Evolutionary conservation across 2,888 invertebrate genomes (phyloP).

Genomic region (Habroteleia sp.): DNA sequence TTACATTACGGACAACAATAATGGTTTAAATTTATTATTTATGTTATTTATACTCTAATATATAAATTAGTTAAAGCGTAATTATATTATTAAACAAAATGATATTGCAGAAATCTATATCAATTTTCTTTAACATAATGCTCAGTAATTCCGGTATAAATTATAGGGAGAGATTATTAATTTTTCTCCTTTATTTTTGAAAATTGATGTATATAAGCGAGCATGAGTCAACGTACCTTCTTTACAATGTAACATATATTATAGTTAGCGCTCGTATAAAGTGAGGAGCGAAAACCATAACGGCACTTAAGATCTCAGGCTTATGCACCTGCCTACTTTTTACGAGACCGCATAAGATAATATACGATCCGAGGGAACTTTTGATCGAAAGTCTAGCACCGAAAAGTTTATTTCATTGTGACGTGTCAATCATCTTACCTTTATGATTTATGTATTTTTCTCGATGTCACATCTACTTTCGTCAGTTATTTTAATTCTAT

Average conservation of each 20-base stretch:
- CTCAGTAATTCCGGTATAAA: too few relatives aligned
- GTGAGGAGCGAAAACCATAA: conserved; percentile 29
- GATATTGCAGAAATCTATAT: too few relatives aligned
- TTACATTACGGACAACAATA: too few relatives aligned
- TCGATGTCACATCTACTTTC: conserved; percentile 14
- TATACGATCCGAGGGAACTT: conserved; percentile 39
- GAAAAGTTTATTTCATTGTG: conserved; percentile 21
- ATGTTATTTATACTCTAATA: too few relatives aligned
- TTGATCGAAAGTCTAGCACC: conserved; percentile 7
- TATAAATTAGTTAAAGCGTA: too few relatives aligned
- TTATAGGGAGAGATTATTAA: too few relatives aligned
- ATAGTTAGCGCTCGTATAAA: conserved; percentile 46
- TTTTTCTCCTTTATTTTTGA: too few relatives aligned
- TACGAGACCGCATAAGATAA: conserved; percentile 51
- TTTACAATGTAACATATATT: conserved; percentile 21
- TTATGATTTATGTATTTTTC: conserved; percentile 26
- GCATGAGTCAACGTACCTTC: conserved; percentile 7
- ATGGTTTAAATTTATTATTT: too few relatives aligned
- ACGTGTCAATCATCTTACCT: conserved; percentile 23
- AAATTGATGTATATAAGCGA: conserved; percentile 4
- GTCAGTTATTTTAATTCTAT: conserved; percentile 37
- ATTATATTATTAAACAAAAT: too few relatives aligned
- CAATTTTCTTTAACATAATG: too few relatives aligned
- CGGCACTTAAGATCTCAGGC: conserved; percentile 56
- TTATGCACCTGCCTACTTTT: conserved; percentile 58